phyloP scores from a whole-genome alignment of 1,140 invertebrate genomes.

The Brachionus calyciflorus region DNA sequence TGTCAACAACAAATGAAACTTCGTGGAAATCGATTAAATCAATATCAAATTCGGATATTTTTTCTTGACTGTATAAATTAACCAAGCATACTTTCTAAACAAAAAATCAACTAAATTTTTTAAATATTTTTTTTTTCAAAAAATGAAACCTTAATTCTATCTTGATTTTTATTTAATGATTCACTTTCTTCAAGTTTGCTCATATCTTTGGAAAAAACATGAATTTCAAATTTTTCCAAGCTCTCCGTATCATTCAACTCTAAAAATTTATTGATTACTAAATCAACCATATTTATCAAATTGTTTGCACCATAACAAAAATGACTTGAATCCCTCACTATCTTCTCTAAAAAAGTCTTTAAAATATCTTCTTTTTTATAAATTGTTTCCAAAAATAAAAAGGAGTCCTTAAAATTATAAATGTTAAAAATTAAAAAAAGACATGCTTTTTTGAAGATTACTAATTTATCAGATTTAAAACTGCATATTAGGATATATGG shows the following conservation, averaged over 20 bases:
- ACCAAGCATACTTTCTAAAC: not conserved
- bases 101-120: not conserved
- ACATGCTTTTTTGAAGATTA: not conserved
- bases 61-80: not conserved
- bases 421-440: not conserved
- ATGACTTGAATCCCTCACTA: not conserved
- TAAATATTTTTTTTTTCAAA: too few species aligned
- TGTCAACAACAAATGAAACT: not conserved
- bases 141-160: constrained; percentile 15
- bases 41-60: constrained; percentile 9
- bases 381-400: constrained; percentile 21
- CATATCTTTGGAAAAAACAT: constrained; percentile 7
- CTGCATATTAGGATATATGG: not conserved
- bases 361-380: not conserved
- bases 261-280: too few species aligned
- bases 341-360: not conserved
- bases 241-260: too few species aligned
- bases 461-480: not conserved
- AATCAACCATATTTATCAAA: too few species aligned
- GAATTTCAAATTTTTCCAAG: not conserved
- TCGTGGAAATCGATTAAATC: not conserved
- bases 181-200: not conserved
- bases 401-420: not conserved
- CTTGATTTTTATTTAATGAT: not conserved
- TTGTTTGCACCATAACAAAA: not conserved